Percentiles rank a stretch among this genome's conserved stretches.
phyloP scores from a whole-genome alignment of 2,113 vertebrate species.

The Bos taurus region ARS-UCD2.0 NC_037337.1:73172501-73173000 shows the following conservation, averaged over 20 bases:
- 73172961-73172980: background rate
- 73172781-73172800: conserved; percentile 70
- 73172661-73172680: conserved; percentile 4
- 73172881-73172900: conserved; percentile 68
- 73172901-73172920: conserved; percentile 70
- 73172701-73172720: conserved; percentile 38
- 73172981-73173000: background rate
- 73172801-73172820: conserved; percentile 68
- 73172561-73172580: background rate
- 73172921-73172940: conserved; percentile 62
- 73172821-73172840: conserved; percentile 73
- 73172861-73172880: conserved; percentile 73
- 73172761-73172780: conserved; percentile 58
- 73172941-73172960: conserved; percentile 41
- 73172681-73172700: background rate
- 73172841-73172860: conserved; percentile 65
- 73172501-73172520: background rate
- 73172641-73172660: background rate
- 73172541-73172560: background rate
- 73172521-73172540: background rate
- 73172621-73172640: background rate
- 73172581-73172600: background rate
- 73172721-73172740: conserved; percentile 67
- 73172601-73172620: background rate
- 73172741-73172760: conserved; percentile 67